A percentile compares a stretch with the other conserved stretches of the same genome.
These are phyloP conservation scores for Monochamus saltuarius DNA, from an alignment of 1,140 invertebrate genomes.

Conservation along the genomic window DNA sequence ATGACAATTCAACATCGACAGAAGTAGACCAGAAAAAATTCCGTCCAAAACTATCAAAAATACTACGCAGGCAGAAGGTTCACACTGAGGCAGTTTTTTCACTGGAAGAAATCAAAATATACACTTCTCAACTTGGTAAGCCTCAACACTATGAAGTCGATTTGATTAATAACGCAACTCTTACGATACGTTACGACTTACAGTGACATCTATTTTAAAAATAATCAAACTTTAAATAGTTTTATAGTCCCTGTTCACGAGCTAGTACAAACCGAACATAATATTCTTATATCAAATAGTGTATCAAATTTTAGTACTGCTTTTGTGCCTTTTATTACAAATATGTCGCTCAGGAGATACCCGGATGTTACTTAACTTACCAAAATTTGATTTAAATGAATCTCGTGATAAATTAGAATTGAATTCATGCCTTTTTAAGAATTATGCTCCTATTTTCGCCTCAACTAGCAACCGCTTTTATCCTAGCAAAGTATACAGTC, in stretches of 20 bases:
- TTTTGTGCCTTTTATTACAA: conserved; percentile 33
- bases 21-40: conserved; percentile 8
- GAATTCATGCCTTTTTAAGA: conserved; percentile 14
- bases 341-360: conserved; percentile 17
- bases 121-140: background rate
- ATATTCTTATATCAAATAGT: conserved; percentile 22
- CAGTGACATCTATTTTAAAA: conserved; percentile 43
- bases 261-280: conserved; percentile 22
- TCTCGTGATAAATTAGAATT: background rate
- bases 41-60: conserved; percentile 19
- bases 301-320: conserved; percentile 12
- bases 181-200: conserved; percentile 30
- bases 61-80: conserved; percentile 22
- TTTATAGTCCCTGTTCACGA: conserved; percentile 23
- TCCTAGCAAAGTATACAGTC: no score
- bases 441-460: conserved; percentile 18
- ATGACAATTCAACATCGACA: conserved; percentile 2
- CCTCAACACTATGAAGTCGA: conserved; percentile 10
- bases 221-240: conserved; percentile 32
- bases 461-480: background rate
- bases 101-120: conserved; percentile 14
- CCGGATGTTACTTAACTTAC: conserved; percentile 21
- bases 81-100: conserved; percentile 18
- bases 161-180: conserved; percentile 23
- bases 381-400: conserved; percentile 12